Base-by-base conservation (phyloP, 1,140 invertebrate genomes). In the Gonatopus flavifemur region DNA sequence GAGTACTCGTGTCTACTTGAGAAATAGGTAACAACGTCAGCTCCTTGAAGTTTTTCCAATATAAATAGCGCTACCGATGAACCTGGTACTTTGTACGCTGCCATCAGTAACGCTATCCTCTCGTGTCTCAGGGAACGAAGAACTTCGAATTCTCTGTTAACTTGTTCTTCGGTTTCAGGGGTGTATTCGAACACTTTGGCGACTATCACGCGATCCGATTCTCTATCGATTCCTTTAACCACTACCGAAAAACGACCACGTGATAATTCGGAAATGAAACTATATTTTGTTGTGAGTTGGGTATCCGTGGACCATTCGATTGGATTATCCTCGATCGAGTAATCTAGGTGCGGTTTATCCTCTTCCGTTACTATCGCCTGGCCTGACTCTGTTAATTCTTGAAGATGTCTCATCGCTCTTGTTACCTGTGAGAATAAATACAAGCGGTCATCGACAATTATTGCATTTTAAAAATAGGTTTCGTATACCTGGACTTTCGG, bases 21-120 rank as follows among this genome's bases (percentile, higher is more conserved):
- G 12, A 98, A 80, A 65, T 93, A 95, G 0, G 91, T 91, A 0
- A 96, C 72, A 30, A 97, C 83, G 66, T 97, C 92, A n/a, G 93
- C 88, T 0, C 94, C 93, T 64, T 93, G 91, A 0, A 96, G 77
- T 64, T 91, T 93, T 66, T 97, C 93, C 72, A 93, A 77, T 3
- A 96, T 82, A 18, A 94, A 83, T 1, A 88, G 83, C 13, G 86
- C 85, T 2, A 88, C 79, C 2, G 85, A 78, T 1, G 84, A 81
- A 15, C 84, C 84, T 1, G 81, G 77, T 0, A 84, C 81, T 64
- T 86, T 86, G 63, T 86, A 93, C 1, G 88, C 89, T 8, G 81
- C 86, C 32, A 88, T 69, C 0, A 96, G 68, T 4, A 83, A 80
- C 1, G 88, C 88, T 70, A 98, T 87, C 63, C 89, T 83, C 66